These are phyloP conservation scores for Tyrannus savana DNA, from an alignment of 2,113 vertebrate species.

Conservation along the genomic window DNA sequence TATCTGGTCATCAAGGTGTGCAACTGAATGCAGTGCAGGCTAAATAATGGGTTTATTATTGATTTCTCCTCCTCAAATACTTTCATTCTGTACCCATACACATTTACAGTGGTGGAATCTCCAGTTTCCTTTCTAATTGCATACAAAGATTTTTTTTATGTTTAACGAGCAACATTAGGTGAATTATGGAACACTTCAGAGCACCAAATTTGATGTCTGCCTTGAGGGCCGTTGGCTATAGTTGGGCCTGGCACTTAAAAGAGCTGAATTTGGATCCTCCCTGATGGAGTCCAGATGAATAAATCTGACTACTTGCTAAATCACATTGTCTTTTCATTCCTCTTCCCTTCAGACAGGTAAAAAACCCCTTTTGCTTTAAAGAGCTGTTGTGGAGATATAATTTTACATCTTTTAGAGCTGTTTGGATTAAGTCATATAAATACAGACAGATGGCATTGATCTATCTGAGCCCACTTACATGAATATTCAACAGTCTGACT, in stretches of 20 bases:
- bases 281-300: not conserved
- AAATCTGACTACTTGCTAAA: not conserved
- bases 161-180: not conserved
- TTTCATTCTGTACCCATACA: not conserved
- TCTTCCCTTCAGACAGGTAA: not conserved
- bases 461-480: constrained; percentile 18
- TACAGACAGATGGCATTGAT: constrained; percentile 41
- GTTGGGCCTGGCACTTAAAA: not conserved
- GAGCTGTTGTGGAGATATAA: not conserved
- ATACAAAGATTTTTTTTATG: not conserved
- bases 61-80: not conserved
- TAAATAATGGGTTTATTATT: not conserved
- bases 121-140: not conserved
- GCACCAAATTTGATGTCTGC: not conserved
- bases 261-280: not conserved
- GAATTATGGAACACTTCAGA: not conserved
- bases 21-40: not conserved
- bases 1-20: constrained; percentile 19
- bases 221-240: not conserved
- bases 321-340: not conserved
- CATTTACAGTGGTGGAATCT: not conserved
- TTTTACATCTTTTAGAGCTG: not conserved
- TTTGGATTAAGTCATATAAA: constrained; percentile 8
- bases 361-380: not conserved
- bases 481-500: constrained; percentile 44